Conservation (phyloP, 2,113 vertebrate species). For the cattle (Bos taurus) region ARS-UCD2.0 NC_037347.1:60843001-60843500, state of each 20-base stretch:
- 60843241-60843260: neutral
- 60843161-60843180: neutral
- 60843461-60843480: neutral
- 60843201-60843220: neutral
- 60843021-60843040: neutral
- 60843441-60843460: accelerated
- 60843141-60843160: neutral
- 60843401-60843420: neutral
- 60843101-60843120: neutral
- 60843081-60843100: neutral
- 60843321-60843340: neutral
- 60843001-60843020: neutral
- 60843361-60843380: neutral
- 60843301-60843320: neutral
- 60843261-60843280: accelerated
- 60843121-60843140: neutral
- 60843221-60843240: neutral
- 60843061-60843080: neutral
- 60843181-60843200: neutral
- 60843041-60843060: neutral
- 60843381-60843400: neutral
- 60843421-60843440: too few relatives aligned
- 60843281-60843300: neutral
- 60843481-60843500: too few relatives aligned
- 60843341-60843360: neutral